These are phyloP conservation scores for Nothocercus julius DNA, from an alignment of 2,113 vertebrate genomes.

Conservation along the genomic window DNA sequence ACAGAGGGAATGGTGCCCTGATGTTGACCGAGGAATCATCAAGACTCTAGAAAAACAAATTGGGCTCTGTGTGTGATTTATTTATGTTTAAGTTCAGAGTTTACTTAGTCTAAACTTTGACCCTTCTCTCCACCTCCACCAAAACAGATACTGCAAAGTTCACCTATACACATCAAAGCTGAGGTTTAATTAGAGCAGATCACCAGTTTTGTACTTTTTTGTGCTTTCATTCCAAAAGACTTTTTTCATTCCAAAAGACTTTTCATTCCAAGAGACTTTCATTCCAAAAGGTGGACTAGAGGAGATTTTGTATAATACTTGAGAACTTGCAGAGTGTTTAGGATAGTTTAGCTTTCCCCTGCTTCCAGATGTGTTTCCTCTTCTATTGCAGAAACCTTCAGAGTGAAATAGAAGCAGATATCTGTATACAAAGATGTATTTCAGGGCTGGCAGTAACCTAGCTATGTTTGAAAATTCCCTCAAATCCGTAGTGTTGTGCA, in stretches of 20 bases:
- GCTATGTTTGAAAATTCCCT: not conserved
- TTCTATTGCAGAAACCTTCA: not conserved
- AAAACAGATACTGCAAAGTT: not conserved
- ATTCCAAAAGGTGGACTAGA: not conserved
- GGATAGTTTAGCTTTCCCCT: not conserved
- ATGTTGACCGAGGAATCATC: not conserved
- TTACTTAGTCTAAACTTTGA: not conserved
- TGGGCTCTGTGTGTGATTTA: not conserved
- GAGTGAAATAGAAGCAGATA: not conserved
- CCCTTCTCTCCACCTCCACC: not conserved
- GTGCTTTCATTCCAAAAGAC: not conserved
- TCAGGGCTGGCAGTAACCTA: not conserved
- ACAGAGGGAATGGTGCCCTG: not conserved
- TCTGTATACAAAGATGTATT: not conserved
- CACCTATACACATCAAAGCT: not conserved
- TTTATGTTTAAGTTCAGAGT: not conserved
- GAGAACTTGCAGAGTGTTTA: not conserved
- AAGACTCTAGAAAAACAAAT: not conserved
- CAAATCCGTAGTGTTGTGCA: not conserved
- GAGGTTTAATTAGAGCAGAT: not conserved
- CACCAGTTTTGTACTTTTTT: not conserved
- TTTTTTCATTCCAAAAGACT: too few species aligned
- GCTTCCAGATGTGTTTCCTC: not conserved
- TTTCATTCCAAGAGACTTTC: too few species aligned
- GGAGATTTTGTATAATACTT: rapidly evolving